Base-by-base conservation (phyloP, 92 coral and sea anemone genomes). In the Paragorgia papillata region DNA sequence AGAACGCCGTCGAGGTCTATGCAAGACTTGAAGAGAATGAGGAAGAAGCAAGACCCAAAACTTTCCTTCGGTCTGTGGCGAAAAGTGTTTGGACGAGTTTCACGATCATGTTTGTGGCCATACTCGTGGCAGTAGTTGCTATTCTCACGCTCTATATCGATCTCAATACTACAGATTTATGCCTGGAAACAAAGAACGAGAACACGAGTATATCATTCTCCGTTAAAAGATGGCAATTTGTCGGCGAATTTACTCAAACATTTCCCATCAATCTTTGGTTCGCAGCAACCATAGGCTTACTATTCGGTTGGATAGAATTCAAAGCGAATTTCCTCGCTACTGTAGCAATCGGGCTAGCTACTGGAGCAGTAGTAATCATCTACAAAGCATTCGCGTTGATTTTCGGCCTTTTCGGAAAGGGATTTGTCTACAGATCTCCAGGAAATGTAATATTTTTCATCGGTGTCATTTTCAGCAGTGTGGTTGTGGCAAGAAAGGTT, bases 231-330 rank as follows among this genome's bases (percentile, higher is more conserved):
- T 7, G 17, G 53, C 9, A 15, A 46, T n/a, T 46, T 6, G 2
- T 46, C n/a, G 53, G 53, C 2, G 53, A 46, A 46, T 2, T 15
- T 46, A 15, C 15, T 46, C 14, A 7, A 46, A n/a, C 12, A 46
- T 6, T 46, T 6, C 53, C n/a, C 15, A 9, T 46, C 13, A 37
- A 37, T 18, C 25, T 0, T 37, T 35, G 71, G 53, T 64, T 64
- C n/a, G 51, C 71, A 1, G 10, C 19, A 2, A 64, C 53, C 13
- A 34, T 64, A 31, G 28, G 19, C 21, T 35, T 64, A 44, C 19
- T 64, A 49, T 64, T 64, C n/a, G 71, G 71, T 2, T 64, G 71
- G 71, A 35, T 35, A 35, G 71, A 64, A 49, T 64, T 64, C 48
- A 64, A 64, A 64, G 26, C 71, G 3, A 9, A 64, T 19, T 64